Base-by-base conservation (phyloP, 1,140 invertebrate species). In the Drosophila nigrodunni region DNA sequence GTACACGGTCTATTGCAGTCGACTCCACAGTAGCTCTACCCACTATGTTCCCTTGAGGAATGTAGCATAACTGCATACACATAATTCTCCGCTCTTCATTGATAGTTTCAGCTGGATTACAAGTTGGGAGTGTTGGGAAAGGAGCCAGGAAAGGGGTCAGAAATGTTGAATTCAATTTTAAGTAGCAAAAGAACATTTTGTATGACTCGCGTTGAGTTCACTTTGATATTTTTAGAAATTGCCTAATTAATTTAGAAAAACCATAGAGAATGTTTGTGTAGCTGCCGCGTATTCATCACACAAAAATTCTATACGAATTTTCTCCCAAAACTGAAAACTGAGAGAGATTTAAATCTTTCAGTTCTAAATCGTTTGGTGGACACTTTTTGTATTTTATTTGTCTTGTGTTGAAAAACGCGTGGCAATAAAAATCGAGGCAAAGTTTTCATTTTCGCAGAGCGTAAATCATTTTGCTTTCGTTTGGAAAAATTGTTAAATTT, bases 241-340 rank as follows among this genome's bases (percentile, higher is more conserved):
- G 79, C 80, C 89, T 90, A 91, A 91, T 91, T 91, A 91, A 91
- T 89, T 91, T 79, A 78, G 78, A 30, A 82, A 85, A 88, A 89
- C 65, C 75, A 69, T 64, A 65, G 41, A 79, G 77, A 71, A 65
- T 88, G 76, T 68, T 78, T 87, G 55, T 74, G 15, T 65, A 61
- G 58, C 66, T 80, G 60, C 37, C 59, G 68, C 60, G 74, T 59
- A 77, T 77, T 85, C 81, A 85, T 85, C 78, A 50, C 58, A 34
- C 55, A 85, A 86, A 71, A 60, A 85, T 85, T 55, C 41, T 68
- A 86, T 86, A 35, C 13, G 21, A 71, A 69, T 77, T 50, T 64
- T 71, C 46, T 50, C 61, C 46, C 9, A 55, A n/a, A 61, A 6
- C 10, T 34, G 3, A 37, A 13, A 37, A 34, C 34, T 0, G 30